These are phyloP conservation scores for Ormyrus pomaceus DNA, from an alignment of 2,888 invertebrate species.

Conservation along the genomic window DNA sequence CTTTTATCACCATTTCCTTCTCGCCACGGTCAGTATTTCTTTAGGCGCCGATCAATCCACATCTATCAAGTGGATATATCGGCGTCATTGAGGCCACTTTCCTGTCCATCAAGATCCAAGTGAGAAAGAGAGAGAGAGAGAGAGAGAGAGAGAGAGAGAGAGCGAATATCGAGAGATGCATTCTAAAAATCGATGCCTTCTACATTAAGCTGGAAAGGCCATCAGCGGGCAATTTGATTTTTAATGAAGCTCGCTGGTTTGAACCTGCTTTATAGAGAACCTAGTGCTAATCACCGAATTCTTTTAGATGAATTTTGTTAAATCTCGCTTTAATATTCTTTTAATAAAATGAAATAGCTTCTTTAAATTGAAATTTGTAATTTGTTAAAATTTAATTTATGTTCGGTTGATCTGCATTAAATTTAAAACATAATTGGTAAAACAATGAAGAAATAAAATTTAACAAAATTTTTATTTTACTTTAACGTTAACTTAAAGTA, in stretches of 20 bases:
- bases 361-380: too few species aligned
- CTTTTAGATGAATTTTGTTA: too few species aligned
- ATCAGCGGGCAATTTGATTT: slow-evolving; percentile 39
- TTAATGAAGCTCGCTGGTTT: slow-evolving; percentile 22
- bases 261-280: neutral
- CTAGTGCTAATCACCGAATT: too few species aligned
- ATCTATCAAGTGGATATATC: slow-evolving; percentile 50
- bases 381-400: too few species aligned
- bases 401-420: too few species aligned
- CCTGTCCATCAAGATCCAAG: slow-evolving; percentile 46
- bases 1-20: slow-evolving; percentile 4
- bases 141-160: neutral
- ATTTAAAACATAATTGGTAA: too few species aligned
- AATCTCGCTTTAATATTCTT: too few species aligned
- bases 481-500: too few species aligned
- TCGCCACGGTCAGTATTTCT: slow-evolving; percentile 48
- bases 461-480: too few species aligned
- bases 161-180: neutral
- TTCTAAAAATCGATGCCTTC: slow-evolving; percentile 27
- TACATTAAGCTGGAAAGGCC: slow-evolving; percentile 28
- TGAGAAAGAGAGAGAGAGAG: neutral
- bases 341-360: too few species aligned
- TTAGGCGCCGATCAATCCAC: slow-evolving; percentile 51
- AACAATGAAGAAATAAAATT: too few species aligned
- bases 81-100: slow-evolving; percentile 51